Evolutionary conservation across 30 jellyfish, hydroid and myxozoan genomes (phyloP).

Genomic region (Turritopsis dohrnii): DNA sequence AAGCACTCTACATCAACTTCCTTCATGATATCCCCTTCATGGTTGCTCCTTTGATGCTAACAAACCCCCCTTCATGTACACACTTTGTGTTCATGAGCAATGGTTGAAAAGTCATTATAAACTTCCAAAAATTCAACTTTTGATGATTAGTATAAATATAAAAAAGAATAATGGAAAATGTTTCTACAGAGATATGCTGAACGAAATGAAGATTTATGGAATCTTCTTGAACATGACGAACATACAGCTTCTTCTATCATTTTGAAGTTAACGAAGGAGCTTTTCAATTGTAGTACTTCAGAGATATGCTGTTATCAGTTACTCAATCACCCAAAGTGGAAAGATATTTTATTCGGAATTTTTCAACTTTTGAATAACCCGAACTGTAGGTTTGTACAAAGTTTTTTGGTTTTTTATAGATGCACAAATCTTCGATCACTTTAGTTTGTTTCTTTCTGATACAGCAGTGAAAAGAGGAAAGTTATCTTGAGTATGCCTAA

Average conservation of each 20-base stretch:
- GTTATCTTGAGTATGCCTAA: no score
- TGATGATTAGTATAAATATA: neutral
- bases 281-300: constrained; percentile 2
- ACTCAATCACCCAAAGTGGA: constrained; percentile 75
- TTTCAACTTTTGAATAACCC: constrained; percentile 41
- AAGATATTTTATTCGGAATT: constrained; percentile 69
- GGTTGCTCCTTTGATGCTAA: no score
- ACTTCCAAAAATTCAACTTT: no score
- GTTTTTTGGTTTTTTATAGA: neutral
- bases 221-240: neutral
- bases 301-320: constrained; percentile 74
- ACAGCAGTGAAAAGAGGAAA: no score
- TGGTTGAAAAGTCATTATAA: no score
- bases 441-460: neutral
- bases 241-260: neutral
- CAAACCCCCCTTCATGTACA: no score
- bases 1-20: no score
- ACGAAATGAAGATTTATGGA: neutral
- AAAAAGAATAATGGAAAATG: neutral
- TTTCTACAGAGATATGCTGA: neutral
- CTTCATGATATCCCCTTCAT: no score
- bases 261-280: neutral
- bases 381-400: constrained; percentile 43
- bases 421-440: neutral
- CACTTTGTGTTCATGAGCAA: no score